Base-by-base conservation (phyloP, 2,113 vertebrate species). In the Nyctibius bracteatus region DNA sequence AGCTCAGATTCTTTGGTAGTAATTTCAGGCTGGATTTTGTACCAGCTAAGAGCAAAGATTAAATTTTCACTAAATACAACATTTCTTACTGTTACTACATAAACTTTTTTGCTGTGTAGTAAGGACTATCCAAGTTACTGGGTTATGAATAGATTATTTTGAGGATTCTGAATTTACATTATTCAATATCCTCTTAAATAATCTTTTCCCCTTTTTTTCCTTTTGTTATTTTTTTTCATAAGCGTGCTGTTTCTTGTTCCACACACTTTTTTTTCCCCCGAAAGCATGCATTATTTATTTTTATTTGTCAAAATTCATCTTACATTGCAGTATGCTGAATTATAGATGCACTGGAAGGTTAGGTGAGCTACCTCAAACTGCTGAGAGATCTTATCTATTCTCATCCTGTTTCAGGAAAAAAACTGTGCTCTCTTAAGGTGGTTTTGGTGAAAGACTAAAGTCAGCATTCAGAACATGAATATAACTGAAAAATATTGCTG, bases 251-350 rank as follows among this genome's bases (percentile, higher is more conserved):
- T 86, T 79, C 68, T 86, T 84, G 31, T 52, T 90, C 39, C 35
- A 47, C 21, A 66, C 3, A 21, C 19, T 79, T 83, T 86, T 47
- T 44, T 78, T 63, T 65, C 35, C 31, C 24, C 37, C 46, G 44
- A 75, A 62, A 79, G 9, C 66, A 93, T 96, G 30, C 20, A 91
- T 94, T 91, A 89, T 93, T 96, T 92, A 93, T 84, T 93, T 86
- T 81, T 78, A 57, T 93, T 93, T 95, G 73, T 71, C 72, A 81
- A 65, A 97, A 92, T 84, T 57, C 63, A 71, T 75, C 33, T 92
- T 90, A 55, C 59, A 19, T 62, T 90, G 52, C 47, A 72, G 47
- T 15, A 6, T 79, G 37, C 14, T 96, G 68, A 92, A 91, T 96
- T 95, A 92, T 68, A 88, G 43, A 96, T 93, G 68, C 15, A 24